Conservation (phyloP, 1,140 invertebrate species). For the Macrotrachela quadricornifera region DNA sequence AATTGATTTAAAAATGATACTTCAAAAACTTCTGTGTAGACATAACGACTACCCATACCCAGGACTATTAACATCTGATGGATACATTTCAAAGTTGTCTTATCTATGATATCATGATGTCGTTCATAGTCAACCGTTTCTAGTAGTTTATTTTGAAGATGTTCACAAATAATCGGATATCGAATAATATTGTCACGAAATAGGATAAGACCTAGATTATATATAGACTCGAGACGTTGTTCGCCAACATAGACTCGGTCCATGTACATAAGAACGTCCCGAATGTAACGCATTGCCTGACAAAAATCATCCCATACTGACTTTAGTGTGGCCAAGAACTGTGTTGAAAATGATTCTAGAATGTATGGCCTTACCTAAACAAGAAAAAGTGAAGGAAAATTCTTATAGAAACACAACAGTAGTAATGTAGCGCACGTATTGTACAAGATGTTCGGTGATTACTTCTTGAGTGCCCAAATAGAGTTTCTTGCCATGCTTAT, state of each 20-base stretch:
- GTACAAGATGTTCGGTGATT: slow-evolving; percentile 81
- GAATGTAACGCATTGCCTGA: slow-evolving; percentile 99
- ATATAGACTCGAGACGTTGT: slow-evolving; percentile 94
- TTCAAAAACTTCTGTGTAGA: slow-evolving; percentile 98
- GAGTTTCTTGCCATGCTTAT: slow-evolving; percentile 88
- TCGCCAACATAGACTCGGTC: slow-evolving; percentile 86
- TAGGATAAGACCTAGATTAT: slow-evolving; percentile 89
- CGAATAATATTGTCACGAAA: slow-evolving; percentile 92
- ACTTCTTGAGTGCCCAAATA: slow-evolving; percentile 92
- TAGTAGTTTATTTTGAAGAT: slow-evolving; percentile 71
- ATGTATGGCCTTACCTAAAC: slow-evolving; percentile 84
- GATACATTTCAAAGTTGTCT: slow-evolving; percentile 70
- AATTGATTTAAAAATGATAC: slow-evolving; percentile 86
- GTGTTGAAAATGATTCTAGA: slow-evolving; percentile 70
- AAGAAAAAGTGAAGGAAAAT: no score
- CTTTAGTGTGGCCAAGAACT: slow-evolving; percentile 85
- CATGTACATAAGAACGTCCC: slow-evolving; percentile 99
- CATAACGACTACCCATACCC: slow-evolving; percentile 72
- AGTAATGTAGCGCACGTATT: no score
- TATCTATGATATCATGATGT: slow-evolving; percentile 77
- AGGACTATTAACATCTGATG: slow-evolving; percentile 97
- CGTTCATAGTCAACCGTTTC: slow-evolving; percentile 85
- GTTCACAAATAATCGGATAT: slow-evolving; percentile 74
- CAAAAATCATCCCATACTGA: slow-evolving; percentile 97
- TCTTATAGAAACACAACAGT: no score